Evolutionary conservation across 2,888 invertebrate species (phyloP).

Genomic region (Acrobeloides nanus): DNA sequence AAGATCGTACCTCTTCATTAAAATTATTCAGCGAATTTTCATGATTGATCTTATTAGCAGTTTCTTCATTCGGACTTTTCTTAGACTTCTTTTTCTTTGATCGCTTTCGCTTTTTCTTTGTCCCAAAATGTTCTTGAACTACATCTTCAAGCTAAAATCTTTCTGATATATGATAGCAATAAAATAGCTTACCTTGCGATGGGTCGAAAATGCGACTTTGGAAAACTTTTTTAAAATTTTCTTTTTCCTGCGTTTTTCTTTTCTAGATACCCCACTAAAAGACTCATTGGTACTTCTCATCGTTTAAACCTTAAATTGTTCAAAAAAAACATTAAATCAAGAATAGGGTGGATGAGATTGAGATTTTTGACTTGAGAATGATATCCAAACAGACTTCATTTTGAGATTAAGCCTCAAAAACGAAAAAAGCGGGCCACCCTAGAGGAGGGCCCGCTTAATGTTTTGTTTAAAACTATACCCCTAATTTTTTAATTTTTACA

Average conservation of each 20-base stretch:
- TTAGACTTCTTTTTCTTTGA: background rate
- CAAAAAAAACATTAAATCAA: no score
- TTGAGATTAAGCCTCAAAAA: no score
- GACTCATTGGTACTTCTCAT: no score
- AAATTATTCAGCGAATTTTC: conserved; percentile 9
- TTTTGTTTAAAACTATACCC: no score
- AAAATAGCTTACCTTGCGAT: conserved; percentile 9
- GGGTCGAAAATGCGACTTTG: conserved; percentile 9
- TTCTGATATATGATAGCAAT: background rate
- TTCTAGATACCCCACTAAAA: no score
- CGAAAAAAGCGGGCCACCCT: no score
- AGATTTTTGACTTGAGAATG: no score
- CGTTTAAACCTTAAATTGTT: no score
- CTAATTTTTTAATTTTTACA: no score
- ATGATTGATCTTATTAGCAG: background rate
- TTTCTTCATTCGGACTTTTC: background rate
- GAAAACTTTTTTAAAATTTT: conserved; percentile 10
- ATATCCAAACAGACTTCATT: no score
- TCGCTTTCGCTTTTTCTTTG: background rate
- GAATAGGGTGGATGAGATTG: no score
- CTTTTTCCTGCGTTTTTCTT: conserved; percentile 10
- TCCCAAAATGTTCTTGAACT: background rate
- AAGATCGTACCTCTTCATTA: conserved; percentile 1
- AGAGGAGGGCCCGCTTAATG: no score
- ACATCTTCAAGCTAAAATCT: background rate